Base-by-base conservation (phyloP, 2,888 invertebrate genomes). In the Baccha elongata region DNA sequence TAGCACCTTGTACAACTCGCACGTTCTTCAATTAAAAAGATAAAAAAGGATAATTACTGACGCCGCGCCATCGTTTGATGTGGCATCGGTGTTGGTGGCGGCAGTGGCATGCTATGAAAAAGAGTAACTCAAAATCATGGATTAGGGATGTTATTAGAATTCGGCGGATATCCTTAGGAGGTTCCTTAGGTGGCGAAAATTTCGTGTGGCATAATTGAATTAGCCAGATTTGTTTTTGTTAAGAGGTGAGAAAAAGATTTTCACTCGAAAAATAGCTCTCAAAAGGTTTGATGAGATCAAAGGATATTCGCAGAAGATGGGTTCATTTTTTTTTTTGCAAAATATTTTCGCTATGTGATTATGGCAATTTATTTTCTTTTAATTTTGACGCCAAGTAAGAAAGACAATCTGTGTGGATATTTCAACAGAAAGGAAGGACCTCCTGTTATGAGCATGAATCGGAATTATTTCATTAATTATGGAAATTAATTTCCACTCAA, bases 381-480 rank as follows among this genome's bases (percentile, higher is more conserved):
- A 76, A 81, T 81, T 81, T 67, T 48, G 32, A 58, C 48, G 60
- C 11, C 26, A 65, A 44, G 35, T 35, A 53, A 46, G 67, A 32
- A 50, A 67, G 53, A 53, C 62, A 74, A 67, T 53, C 32, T 37
- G 11, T 17, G 37, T 13, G 1, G 4, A 13, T 67, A 67, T 32
- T 10, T 23, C 1, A 37, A n/a, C 6, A 55, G n/a, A n/a, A n/a
- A 21, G 13, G 37, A 50, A 64, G 48, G 42, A 35, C 15, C 68
- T 40, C 15, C 64, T 50, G 13, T 13, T 65, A 23, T 29, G 67
- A 50, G 74, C 68, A 68, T 64, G 53, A 74, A 64, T 69, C 53
- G 48, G 48, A 74, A 74, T 64, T 67, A 73, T 80, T 80, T 75
- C 40, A 75, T 80, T 80, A 80, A 68, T 80, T 80, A 80, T 80